Base-by-base conservation (phyloP, 1,140 invertebrate genomes). In the Stegodyphus dumicola region DNA sequence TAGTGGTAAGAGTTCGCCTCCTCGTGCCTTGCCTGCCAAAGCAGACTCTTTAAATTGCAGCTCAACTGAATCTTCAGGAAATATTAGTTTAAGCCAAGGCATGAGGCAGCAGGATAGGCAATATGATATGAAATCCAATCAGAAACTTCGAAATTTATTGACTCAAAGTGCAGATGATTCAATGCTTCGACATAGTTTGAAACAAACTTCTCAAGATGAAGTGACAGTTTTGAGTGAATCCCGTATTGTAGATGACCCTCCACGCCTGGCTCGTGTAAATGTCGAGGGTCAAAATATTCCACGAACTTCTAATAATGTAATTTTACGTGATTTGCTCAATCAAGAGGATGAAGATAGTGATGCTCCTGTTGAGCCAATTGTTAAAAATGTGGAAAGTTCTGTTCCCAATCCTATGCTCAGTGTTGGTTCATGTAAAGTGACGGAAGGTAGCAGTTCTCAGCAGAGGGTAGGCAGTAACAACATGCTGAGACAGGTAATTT, bases 101-200 rank as follows among this genome's bases (percentile, higher is more conserved):
- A 66, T 83, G 6, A 33, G 56, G 33, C 13, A 52, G 33, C 13
- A 52, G 33, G 77, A 78, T 7, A 78, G 65, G 66, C 69, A 80
- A 6, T 49, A 17, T 49, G 74, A 71, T 65, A 76, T 66, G 48
- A 84, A 80, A 48, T 49, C 85, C 11, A 86, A 77, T 74, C 84
- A 88, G 33, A 89, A 89, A 85, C 71, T 89, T 49, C 56, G 88
- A 64, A 88, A 88, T 87, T 65, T 89, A 52, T 64, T 89, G n/a
- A 89, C 88, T 67, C 86, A 88, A 69, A 87, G n/a, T 6, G 69
- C 60, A 2, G 77, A 80, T 75, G 66, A 65, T 65, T 53, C 9
- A 9, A 33, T 13, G 5, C 48, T 49, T 7, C 17, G 70, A 48
- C 73, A 70, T 2, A 77, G 6, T 60, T 51, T 60, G 6, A 69